phyloP scores from a whole-genome alignment of 2,113 vertebrate genomes.

The Sceloporus tristichus region DNA sequence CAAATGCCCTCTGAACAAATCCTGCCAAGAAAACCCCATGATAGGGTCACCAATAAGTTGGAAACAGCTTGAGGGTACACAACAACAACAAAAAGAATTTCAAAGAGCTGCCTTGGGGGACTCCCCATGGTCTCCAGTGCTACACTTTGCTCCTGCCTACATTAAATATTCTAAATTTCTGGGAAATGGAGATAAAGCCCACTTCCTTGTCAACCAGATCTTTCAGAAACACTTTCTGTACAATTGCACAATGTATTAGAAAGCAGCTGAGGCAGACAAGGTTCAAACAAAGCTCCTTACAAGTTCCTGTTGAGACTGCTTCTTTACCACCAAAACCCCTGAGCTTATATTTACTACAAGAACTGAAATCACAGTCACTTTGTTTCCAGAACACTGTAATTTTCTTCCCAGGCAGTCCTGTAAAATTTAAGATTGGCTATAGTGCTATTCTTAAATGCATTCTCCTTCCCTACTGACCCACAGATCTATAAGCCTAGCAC shows the following conservation, averaged over 20 bases:
- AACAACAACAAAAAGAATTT: no score
- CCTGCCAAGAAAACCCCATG: no score
- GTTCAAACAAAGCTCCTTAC: conserved; percentile 69
- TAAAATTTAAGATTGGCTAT: conserved; percentile 71
- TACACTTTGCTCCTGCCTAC: no score
- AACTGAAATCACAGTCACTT: conserved; percentile 70
- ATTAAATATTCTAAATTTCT: conserved; percentile 35
- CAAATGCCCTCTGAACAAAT: no score
- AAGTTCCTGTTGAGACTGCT: conserved; percentile 70
- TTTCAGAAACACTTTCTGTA: conserved; percentile 49
- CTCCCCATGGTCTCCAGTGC: no score
- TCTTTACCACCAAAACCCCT: conserved; percentile 68
- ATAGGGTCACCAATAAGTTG: no score
- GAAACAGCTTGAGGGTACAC: no score
- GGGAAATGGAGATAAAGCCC: conserved; percentile 30
- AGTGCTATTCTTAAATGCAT: conserved; percentile 70
- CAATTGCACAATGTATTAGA: conserved; percentile 59
- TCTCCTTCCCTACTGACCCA: conserved; percentile 60
- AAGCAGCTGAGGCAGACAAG: conserved; percentile 71
- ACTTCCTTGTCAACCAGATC: conserved; percentile 70
- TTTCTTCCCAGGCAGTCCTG: conserved; percentile 62
- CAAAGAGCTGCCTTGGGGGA: no score
- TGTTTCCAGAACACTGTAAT: conserved; percentile 69
- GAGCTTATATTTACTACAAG: conserved; percentile 69
- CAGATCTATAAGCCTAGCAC: conserved; percentile 55